phyloP scores from a whole-genome alignment of 2,113 vertebrate species.

The Muntiacus reevesi region DNA sequence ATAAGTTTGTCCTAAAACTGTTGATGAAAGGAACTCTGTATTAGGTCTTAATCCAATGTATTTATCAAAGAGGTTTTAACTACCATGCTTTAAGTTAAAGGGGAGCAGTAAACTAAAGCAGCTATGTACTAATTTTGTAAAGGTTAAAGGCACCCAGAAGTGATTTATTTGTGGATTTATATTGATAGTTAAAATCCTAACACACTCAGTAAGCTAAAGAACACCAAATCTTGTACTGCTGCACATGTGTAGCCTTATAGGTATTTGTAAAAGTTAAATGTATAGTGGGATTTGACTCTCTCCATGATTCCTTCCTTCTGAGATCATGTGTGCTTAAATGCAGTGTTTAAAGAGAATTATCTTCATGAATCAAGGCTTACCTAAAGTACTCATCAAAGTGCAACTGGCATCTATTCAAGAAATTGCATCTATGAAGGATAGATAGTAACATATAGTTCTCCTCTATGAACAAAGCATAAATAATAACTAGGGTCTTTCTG shows the following conservation, averaged over 20 bases:
- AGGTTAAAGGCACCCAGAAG: background rate
- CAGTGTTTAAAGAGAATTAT: background rate
- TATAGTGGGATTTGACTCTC: background rate
- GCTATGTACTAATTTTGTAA: constrained; percentile 11
- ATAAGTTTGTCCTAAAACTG: background rate
- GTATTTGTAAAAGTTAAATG: background rate
- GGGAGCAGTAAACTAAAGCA: background rate
- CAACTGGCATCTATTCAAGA: background rate
- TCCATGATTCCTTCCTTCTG: background rate
- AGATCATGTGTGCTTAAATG: background rate
- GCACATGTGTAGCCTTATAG: background rate
- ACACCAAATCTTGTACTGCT: background rate
- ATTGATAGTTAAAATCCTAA: background rate
- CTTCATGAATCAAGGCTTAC: background rate
- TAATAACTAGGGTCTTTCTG: background rate
- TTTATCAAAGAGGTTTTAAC: background rate
- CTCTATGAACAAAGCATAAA: background rate
- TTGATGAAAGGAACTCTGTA: background rate
- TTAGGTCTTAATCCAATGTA: background rate
- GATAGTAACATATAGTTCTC: background rate
- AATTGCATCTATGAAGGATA: background rate
- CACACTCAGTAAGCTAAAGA: background rate
- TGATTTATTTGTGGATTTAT: background rate
- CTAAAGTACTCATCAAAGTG: background rate
- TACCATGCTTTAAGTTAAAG: background rate